These are phyloP conservation scores for Porites cylindrica DNA, from an alignment of 92 coral and sea anemone species.

Conservation along the genomic window DNA sequence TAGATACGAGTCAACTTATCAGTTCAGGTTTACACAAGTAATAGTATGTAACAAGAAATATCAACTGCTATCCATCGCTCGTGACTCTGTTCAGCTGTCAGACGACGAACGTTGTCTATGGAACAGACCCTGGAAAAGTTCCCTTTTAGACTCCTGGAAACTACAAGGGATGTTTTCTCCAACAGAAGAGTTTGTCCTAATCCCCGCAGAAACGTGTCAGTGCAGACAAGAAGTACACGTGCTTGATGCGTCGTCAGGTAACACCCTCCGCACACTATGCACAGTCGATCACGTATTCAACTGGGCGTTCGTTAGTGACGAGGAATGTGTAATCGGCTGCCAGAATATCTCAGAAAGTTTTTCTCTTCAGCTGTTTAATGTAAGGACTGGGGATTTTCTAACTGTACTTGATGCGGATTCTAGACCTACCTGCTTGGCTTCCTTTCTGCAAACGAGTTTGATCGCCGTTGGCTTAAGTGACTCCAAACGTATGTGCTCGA, in stretches of 20 bases:
- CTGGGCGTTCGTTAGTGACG: conserved; percentile 17
- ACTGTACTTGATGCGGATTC: too few species aligned
- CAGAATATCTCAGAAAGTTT: neutral
- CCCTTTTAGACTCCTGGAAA: too few species aligned
- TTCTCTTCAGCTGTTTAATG: neutral
- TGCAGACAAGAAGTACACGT: neutral
- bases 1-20: too few species aligned
- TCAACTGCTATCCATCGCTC: neutral
- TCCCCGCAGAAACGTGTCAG: neutral
- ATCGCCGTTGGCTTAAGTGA: too few species aligned
- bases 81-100: neutral
- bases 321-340: neutral
- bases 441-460: too few species aligned
- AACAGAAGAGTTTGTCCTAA: neutral
- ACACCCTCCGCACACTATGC: neutral
- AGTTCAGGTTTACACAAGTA: neutral
- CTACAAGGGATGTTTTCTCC: neutral
- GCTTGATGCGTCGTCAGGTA: conserved; percentile 10
- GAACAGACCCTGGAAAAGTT: neutral
- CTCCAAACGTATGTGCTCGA: too few species aligned
- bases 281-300: neutral
- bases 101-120: neutral
- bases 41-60: conserved; percentile 2
- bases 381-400: too few species aligned
- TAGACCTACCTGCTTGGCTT: too few species aligned